Evolutionary conservation across 2,888 invertebrate genomes (phyloP).

Genomic region (Drosophila pseudotalamancana): DNA sequence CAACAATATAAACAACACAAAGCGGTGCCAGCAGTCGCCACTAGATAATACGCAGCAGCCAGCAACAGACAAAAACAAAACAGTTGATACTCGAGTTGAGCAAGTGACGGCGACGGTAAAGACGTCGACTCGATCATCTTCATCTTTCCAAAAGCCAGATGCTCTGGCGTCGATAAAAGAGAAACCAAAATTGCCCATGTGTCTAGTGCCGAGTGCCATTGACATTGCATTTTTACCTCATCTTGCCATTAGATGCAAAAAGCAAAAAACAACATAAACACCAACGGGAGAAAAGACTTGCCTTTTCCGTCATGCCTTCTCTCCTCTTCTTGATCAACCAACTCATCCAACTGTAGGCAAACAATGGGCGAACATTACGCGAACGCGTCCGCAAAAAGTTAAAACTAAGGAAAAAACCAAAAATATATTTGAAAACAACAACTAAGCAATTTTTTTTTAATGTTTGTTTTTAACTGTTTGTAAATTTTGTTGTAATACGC

Average conservation of each 20-base stretch:
- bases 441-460: conserved; percentile 24
- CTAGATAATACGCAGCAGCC: conserved; percentile 32
- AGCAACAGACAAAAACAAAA: conserved; percentile 32
- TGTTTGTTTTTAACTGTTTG: conserved; percentile 21
- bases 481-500: conserved; percentile 71
- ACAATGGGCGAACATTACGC: conserved; percentile 73
- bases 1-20: conserved; percentile 64
- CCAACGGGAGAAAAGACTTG: conserved; percentile 43
- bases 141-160: conserved; percentile 55
- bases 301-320: conserved; percentile 41
- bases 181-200: conserved; percentile 76
- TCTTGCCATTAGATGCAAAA: conserved; percentile 68
- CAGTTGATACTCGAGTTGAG: conserved; percentile 69
- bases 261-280: conserved; percentile 42
- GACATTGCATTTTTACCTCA: conserved; percentile 80
- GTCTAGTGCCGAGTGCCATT: conserved; percentile 74
- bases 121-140: conserved; percentile 58
- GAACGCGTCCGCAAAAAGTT: conserved; percentile 55
- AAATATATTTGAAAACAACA: conserved; percentile 35
- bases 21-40: conserved; percentile 14
- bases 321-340: conserved; percentile 34
- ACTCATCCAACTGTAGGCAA: conserved; percentile 39
- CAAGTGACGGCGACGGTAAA: conserved; percentile 41
- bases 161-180: conserved; percentile 78
- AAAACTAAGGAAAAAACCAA: conserved; percentile 2